Conservation (phyloP, 2,113 vertebrate genomes). For the Sminthopsis crassicaudata region DNA sequence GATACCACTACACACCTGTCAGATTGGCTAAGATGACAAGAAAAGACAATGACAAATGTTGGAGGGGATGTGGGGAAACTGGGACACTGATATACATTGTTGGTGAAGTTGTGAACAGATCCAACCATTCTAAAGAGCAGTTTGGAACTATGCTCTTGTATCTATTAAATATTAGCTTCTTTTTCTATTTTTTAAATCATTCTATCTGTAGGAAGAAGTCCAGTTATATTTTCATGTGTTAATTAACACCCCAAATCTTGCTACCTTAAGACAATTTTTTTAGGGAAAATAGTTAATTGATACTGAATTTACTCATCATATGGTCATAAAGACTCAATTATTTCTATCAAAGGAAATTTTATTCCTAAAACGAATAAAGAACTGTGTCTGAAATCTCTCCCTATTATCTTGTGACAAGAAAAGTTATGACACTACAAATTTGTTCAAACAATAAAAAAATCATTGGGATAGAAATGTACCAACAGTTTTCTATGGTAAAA, state of each 20-base stretch:
- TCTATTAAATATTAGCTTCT: slow-evolving; percentile 28
- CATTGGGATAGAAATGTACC: not conserved
- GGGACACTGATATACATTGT: too few relatives aligned
- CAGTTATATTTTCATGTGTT: not conserved
- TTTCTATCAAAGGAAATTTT: not conserved
- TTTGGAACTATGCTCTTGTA: too few relatives aligned
- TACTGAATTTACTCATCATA: slow-evolving; percentile 2
- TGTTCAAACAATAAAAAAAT: not conserved
- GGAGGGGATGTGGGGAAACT: too few relatives aligned
- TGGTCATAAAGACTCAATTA: not conserved
- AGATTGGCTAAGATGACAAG: too few relatives aligned
- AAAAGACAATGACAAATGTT: too few relatives aligned
- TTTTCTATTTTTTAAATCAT: slow-evolving; percentile 29
- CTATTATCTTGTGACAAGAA: not conserved
- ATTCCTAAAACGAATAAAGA: slow-evolving; percentile 29
- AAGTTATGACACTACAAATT: not conserved
- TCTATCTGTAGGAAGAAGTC: not conserved
- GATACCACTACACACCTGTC: too few relatives aligned
- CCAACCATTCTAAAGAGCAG: too few relatives aligned
- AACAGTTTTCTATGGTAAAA: not conserved
- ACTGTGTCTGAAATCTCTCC: not conserved
- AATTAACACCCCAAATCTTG: slow-evolving; percentile 10
- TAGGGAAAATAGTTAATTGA: not conserved
- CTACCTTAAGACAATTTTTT: slow-evolving; percentile 5
- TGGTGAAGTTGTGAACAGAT: too few relatives aligned